Conservation (phyloP, 1,140 invertebrate genomes). For the Coptotermes formosanus region DNA sequence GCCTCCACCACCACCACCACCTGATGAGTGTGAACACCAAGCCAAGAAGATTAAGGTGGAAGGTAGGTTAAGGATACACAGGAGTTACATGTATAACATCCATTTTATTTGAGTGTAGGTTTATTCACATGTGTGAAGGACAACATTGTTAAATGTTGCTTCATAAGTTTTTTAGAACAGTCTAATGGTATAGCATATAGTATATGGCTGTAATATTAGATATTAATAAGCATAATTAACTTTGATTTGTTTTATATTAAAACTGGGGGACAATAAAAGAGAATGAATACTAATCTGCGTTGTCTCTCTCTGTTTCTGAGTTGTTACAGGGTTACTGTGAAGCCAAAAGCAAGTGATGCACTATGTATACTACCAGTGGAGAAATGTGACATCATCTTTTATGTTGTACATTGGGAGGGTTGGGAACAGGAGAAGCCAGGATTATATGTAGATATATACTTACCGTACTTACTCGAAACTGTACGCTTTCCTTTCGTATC, state of each 20-base stretch:
- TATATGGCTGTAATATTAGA: constrained; percentile 17
- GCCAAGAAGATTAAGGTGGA: constrained; percentile 30
- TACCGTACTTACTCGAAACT: constrained; percentile 11
- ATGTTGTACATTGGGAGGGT: neutral
- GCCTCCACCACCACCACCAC: neutral
- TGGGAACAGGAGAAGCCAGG: neutral
- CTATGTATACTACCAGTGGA: constrained; percentile 33
- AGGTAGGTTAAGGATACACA: constrained; percentile 26
- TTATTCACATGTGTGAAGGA: neutral
- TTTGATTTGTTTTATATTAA: constrained; percentile 21
- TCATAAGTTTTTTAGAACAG: neutral
- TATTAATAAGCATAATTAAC: constrained; percentile 13
- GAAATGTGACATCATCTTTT: constrained; percentile 30
- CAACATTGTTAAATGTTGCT: constrained; percentile 20
- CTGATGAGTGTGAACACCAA: constrained; percentile 21
- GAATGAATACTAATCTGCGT: constrained; percentile 30
- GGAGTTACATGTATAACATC: neutral
- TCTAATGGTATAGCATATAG: constrained; percentile 12
- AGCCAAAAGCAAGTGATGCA: constrained; percentile 34
- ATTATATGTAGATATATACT: neutral
- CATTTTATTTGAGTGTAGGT: neutral
- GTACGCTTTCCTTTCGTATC: neutral
- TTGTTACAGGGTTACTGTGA: constrained; percentile 34
- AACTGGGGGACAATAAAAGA: constrained; percentile 10
- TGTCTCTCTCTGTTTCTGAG: constrained; percentile 35